Evolutionary conservation across 2,113 vertebrate genomes (phyloP).

Genomic region (Rhinopithecus roxellana): DNA sequence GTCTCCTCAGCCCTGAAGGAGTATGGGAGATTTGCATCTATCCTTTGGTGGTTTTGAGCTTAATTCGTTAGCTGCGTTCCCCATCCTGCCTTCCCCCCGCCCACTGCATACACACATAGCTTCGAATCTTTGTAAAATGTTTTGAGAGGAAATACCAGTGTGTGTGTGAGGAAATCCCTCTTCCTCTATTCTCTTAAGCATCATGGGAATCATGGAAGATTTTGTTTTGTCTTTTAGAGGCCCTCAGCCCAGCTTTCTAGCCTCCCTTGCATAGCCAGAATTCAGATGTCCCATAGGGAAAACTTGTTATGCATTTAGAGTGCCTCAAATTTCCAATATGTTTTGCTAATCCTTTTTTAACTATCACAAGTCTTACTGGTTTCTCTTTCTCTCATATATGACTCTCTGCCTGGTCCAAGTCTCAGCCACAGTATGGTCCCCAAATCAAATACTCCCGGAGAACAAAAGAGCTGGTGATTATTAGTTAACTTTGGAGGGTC

Average conservation of each 20-base stretch:
- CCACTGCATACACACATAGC: not conserved
- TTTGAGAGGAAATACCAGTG: not conserved
- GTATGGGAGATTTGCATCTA: not conserved
- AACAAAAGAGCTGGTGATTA: not conserved
- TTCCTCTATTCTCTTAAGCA: not conserved
- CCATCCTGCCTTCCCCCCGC: accelerated
- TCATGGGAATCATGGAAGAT: not conserved
- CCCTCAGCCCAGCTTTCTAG: not conserved
- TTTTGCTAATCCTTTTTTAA: not conserved
- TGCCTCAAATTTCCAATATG: not conserved
- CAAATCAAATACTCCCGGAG: not conserved
- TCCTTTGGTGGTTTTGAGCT: not conserved
- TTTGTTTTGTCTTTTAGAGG: not conserved
- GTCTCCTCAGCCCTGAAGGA: not conserved
- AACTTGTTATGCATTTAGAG: not conserved
- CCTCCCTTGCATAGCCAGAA: not conserved
- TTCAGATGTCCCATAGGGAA: not conserved
- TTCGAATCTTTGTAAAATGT: not conserved
- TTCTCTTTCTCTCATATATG: not conserved
- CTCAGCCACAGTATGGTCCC: not conserved
- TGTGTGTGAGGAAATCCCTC: not conserved
- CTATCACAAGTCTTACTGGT: not conserved
- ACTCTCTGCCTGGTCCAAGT: not conserved
- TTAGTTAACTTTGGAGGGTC: not conserved
- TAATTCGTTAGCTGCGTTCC: not conserved